Evolutionary conservation across 2,888 invertebrate genomes (phyloP).

Genomic region (Aphodius sticticus): DNA sequence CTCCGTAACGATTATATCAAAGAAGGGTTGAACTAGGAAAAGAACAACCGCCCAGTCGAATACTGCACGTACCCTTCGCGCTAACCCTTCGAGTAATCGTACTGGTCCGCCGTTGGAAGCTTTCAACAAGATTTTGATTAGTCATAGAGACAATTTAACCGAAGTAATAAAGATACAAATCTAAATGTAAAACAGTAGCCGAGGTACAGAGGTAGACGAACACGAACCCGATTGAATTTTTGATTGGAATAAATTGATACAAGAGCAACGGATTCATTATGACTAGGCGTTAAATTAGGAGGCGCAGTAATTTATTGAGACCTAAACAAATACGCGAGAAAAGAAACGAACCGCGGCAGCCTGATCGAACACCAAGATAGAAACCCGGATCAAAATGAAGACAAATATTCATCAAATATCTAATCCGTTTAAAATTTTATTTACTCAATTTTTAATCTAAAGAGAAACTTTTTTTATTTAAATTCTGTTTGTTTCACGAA

Average conservation of each 20-base stretch:
- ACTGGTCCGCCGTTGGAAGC: slow-evolving; percentile 43
- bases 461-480: not conserved
- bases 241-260: slow-evolving; percentile 60
- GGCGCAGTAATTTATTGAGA: slow-evolving; percentile 46
- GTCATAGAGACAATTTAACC: slow-evolving; percentile 62
- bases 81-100: slow-evolving; percentile 21
- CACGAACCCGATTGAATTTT: slow-evolving; percentile 57
- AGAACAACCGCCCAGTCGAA: slow-evolving; percentile 45
- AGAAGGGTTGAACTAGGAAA: slow-evolving; percentile 59
- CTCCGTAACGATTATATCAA: slow-evolving; percentile 61
- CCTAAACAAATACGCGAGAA: slow-evolving; percentile 47
- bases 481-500: not conserved
- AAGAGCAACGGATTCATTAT: slow-evolving; percentile 54
- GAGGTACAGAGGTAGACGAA: slow-evolving; percentile 45
- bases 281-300: slow-evolving; percentile 55
- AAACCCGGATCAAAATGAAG: not conserved
- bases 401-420: not conserved
- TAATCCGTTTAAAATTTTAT: not conserved
- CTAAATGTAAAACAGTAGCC: slow-evolving; percentile 61
- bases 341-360: not conserved
- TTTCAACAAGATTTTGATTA: slow-evolving; percentile 61
- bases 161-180: slow-evolving; percentile 61
- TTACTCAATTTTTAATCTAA: not conserved
- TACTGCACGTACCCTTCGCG: slow-evolving; percentile 27
- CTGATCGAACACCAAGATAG: not conserved